Base-by-base conservation (phyloP, 2,113 vertebrate genomes). In the Hippocampus barbouri region DNA sequence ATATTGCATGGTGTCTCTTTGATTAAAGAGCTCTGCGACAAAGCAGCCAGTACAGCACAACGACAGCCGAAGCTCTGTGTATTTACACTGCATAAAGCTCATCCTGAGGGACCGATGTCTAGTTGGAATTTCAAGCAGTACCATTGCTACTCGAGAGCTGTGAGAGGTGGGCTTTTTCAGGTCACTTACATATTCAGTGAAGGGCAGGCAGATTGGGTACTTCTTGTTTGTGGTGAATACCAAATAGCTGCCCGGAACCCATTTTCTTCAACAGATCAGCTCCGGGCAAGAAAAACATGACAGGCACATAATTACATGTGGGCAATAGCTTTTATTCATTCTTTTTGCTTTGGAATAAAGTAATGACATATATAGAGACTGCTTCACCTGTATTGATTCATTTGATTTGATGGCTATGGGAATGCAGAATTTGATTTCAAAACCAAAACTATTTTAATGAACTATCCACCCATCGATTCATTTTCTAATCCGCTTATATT, bases 121-220 rank as follows among this genome's bases (percentile, higher is more conserved):
- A 73, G 72, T 72, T 88, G 79, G 80, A 86, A 87, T 89, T 80
- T 81, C 63, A 85, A 88, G 77, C 74, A 83, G 79, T 61, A 71
- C 70, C 71, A 20, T 53, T 68, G 57, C 79, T 66, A 71, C 66
- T 66, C 41, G 69, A 76, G 71, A 71, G 63, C 43, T 70, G 74
- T n/a, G 38, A 78, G 67, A 77, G 40, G 59, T 62, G 47, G 72
- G 70, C 61, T 57, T 78, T 82, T 76, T 76, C 71, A 73, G 78
- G 77, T 76, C 77, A 81, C 82, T 86, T 68, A 74, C 73, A 83
- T 79, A 83, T 73, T 84, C 77, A 82, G 27, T 34, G 60, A 43
- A 65, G 68, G 47, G 25, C 66, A 79, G 73, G 80, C 61, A 83
- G 70, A 85, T 83, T 62, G 73, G 74, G 60, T 62, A 54, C 49